Base-by-base conservation (phyloP, 2,113 vertebrate genomes). In the Anolis carolinensis region DNA sequence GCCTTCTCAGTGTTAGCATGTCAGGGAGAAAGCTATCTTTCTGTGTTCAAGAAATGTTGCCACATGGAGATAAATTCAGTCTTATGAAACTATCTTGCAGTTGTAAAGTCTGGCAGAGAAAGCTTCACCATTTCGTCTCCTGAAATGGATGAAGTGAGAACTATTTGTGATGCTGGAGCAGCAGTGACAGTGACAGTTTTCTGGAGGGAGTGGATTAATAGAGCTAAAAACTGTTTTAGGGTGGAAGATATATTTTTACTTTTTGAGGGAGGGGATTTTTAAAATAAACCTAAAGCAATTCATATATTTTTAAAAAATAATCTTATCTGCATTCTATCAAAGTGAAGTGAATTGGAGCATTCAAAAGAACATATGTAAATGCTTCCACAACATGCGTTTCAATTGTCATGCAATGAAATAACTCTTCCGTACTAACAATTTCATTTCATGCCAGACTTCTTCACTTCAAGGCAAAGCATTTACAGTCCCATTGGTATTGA, bases 301-400 rank as follows among this genome's bases (percentile, higher is more conserved):
- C 86, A 87, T 52, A 67, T 90, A 91, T 86, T 68, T 67, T 25
- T 27, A 67, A 25, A 27, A n/a, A 68, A 89, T 88, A 79, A 2
- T 90, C 84, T 92, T 93, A 79, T 81, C 87, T 92, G 89, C 34
- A 39, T 92, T 91, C 89, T 90, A 91, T 94, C 92, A 92, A 93
- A 93, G 81, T 62, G 83, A 48, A 85, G 4, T 16, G 55, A 91
- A 89, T 82, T 68, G 68, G 80, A 89, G 89, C 75, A 89, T 88
- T 81, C 83, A 91, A 86, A 90, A 86, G 77, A 94, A 91, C 78
- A 84, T 83, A 83, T 93, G 88, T 92, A 94, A 94, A 87, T 87
- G 77, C 83, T 94, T 95, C 92, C 84, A 91, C 84, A 90, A 91
- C 83, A 92, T 88, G 85, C 79, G 72, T 93, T 93, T 92, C 82